Conservation (phyloP, 2,888 invertebrate genomes). For the Macaria notata region DNA sequence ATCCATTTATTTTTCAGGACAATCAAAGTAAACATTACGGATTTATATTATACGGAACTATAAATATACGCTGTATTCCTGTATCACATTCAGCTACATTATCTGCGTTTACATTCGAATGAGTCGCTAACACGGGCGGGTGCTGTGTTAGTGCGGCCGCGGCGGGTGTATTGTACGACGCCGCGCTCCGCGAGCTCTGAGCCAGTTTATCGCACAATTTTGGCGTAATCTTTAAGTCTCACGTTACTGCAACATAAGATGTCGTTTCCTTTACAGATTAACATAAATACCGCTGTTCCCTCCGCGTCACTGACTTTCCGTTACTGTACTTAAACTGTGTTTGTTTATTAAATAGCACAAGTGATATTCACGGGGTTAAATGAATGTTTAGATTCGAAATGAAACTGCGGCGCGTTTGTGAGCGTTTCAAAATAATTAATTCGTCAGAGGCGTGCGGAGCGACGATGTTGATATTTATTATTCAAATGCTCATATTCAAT, state of each 20-base stretch:
- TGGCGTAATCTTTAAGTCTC: constrained; percentile 48
- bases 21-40: too few species aligned
- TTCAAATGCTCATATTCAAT: constrained; percentile 47
- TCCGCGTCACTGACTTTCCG: constrained; percentile 33
- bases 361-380: constrained; percentile 11
- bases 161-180: constrained; percentile 11
- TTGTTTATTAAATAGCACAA: constrained; percentile 28
- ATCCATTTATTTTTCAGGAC: too few species aligned
- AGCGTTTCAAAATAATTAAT: constrained; percentile 44
- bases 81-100: constrained; percentile 7
- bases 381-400: constrained; percentile 12
- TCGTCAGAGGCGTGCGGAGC: constrained; percentile 34
- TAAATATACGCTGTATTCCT: too few species aligned
- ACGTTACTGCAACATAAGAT: constrained; percentile 46
- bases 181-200: constrained; percentile 30
- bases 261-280: constrained; percentile 47
- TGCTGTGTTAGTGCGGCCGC: constrained; percentile 9
- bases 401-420: constrained; percentile 14
- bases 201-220: constrained; percentile 45
- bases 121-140: constrained; percentile 23
- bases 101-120: constrained; percentile 22
- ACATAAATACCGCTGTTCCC: constrained; percentile 30
- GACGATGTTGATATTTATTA: constrained; percentile 45
- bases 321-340: constrained; percentile 25
- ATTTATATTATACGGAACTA: too few species aligned